Evolutionary conservation across 2,888 invertebrate genomes (phyloP).

Genomic region (Philopedon plagiatum): DNA sequence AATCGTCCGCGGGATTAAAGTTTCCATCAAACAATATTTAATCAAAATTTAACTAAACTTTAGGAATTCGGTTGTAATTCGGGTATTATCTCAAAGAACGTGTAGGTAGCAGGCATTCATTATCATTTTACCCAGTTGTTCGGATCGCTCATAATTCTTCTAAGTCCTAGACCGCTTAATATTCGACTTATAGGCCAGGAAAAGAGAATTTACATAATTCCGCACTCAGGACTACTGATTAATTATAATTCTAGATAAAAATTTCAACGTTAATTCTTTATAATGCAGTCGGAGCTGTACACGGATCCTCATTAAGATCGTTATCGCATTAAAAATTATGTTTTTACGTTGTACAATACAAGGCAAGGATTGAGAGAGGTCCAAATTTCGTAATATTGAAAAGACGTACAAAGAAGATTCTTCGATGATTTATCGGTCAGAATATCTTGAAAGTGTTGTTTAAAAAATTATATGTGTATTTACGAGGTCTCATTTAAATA

Average conservation of each 20-base stretch:
- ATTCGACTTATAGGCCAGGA: conserved; percentile 29
- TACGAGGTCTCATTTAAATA: conserved; percentile 7
- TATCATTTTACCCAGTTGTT: conserved; percentile 18
- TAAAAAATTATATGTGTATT: background rate
- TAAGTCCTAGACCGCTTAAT: conserved; percentile 17
- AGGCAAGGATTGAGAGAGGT: conserved; percentile 26
- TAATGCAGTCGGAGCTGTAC: conserved; percentile 25
- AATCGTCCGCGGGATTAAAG: too few species aligned
- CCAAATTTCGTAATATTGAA: conserved; percentile 11
- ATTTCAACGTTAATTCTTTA: conserved; percentile 34
- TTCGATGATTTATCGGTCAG: background rate
- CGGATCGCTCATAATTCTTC: conserved; percentile 27
- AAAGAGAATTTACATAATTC: conserved; percentile 48
- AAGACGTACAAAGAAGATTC: background rate
- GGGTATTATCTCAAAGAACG: background rate
- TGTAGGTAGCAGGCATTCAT: conserved; percentile 18
- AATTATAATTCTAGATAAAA: conserved; percentile 49
- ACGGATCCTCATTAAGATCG: conserved; percentile 46
- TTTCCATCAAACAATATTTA: too few species aligned
- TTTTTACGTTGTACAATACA: conserved; percentile 16
- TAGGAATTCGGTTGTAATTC: background rate
- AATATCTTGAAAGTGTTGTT: background rate
- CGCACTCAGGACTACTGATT: conserved; percentile 49
- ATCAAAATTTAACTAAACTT: too few species aligned
- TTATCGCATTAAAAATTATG: conserved; percentile 43